These are phyloP conservation scores for Saccopteryx bilineata DNA, from an alignment of 2,113 vertebrate genomes.

Conservation along the genomic window DNA sequence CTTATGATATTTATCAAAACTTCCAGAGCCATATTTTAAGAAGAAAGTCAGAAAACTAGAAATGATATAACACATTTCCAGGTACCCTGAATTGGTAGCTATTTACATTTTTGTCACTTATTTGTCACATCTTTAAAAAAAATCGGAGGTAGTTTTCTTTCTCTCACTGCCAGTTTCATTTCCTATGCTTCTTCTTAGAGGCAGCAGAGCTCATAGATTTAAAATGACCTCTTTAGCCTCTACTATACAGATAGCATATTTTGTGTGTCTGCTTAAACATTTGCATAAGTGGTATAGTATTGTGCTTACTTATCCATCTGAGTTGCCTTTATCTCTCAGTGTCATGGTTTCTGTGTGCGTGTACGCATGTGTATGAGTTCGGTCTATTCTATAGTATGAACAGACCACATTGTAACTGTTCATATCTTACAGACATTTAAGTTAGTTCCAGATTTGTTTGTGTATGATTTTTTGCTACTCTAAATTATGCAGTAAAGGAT, in stretches of 20 bases:
- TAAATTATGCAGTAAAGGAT: background rate
- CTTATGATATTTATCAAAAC: background rate
- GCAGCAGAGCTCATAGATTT: background rate
- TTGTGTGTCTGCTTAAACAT: background rate
- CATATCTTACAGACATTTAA: background rate
- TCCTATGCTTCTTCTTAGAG: background rate
- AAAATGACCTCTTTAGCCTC: background rate
- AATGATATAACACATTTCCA: background rate
- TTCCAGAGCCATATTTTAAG: background rate
- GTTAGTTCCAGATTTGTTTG: constrained; percentile 1
- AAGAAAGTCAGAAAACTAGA: background rate
- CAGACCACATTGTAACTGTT: background rate
- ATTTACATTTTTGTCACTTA: background rate
- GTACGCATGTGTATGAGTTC: background rate
- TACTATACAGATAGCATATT: background rate
- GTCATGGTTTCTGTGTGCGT: background rate
- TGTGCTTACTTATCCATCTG: background rate
- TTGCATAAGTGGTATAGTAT: background rate
- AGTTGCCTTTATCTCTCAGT: background rate
- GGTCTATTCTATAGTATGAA: background rate
- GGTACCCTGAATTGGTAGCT: background rate
- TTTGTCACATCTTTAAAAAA: background rate
- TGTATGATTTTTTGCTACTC: background rate
- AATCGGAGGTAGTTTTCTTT: background rate
- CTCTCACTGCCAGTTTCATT: background rate